Percentiles rank a stretch among this genome's conserved stretches.
Evolutionary conservation across 2,888 invertebrate species (phyloP).

Genomic region (Pristionchus japonicus): DNA sequence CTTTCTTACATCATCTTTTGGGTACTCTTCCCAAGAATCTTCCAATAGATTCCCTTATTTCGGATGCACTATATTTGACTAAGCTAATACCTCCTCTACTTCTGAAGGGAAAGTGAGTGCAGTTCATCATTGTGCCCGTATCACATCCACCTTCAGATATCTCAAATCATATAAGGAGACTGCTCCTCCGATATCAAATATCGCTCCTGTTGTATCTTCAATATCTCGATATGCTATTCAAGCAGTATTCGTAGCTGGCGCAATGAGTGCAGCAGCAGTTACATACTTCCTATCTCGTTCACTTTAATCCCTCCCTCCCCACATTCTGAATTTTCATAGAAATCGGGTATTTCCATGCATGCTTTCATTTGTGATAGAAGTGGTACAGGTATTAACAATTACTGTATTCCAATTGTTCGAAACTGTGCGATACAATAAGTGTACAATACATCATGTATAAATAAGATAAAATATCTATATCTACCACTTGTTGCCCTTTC

Average conservation of each 20-base stretch:
- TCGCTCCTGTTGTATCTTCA: conserved; percentile 30
- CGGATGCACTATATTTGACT: conserved; percentile 45
- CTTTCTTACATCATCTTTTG: conserved; percentile 40
- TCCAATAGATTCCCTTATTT: conserved; percentile 47
- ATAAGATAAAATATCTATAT: neutral
- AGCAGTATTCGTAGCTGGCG: conserved; percentile 44
- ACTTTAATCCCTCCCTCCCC: neutral
- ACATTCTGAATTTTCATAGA: neutral
- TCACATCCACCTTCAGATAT: neutral
- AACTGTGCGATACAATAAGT: conserved; percentile 14
- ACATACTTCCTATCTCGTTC: conserved; percentile 31
- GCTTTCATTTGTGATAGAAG: conserved; percentile 33
- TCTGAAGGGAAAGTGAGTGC: conserved; percentile 40
- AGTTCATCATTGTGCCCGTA: neutral
- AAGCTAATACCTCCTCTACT: conserved; percentile 39
- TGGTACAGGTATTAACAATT: conserved; percentile 22
- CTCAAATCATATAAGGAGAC: conserved; percentile 27
- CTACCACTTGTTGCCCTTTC: conserved; percentile 55
- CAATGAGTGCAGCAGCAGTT: conserved; percentile 47
- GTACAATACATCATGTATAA: conserved; percentile 31
- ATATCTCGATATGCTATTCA: conserved; percentile 46
- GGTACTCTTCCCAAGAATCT: conserved; percentile 45
- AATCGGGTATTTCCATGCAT: conserved; percentile 25
- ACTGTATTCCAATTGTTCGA: conserved; percentile 4
- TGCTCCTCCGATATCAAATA: neutral